Conservation (phyloP, 2,113 vertebrate species). For the Rhipidura dahli region DNA sequence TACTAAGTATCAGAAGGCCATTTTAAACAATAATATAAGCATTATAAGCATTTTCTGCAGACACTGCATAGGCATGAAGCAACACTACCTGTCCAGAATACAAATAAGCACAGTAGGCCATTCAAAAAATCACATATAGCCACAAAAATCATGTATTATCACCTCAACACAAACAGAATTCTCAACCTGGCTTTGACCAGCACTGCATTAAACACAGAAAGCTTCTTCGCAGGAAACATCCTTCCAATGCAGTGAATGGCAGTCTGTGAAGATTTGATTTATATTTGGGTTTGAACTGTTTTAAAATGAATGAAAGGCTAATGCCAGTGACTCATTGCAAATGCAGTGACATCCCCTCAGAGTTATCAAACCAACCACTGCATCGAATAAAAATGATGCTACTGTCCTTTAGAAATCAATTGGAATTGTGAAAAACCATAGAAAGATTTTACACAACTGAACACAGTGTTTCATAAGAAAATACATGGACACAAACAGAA, state of each 20-base stretch:
- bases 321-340: not conserved
- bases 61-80: not conserved
- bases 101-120: not conserved
- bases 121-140: slow-evolving; percentile 29
- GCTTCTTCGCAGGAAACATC: not conserved
- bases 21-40: slow-evolving; percentile 52
- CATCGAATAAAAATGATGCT: not conserved
- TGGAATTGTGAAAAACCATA: not conserved
- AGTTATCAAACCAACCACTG: not conserved
- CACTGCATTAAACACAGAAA: not conserved
- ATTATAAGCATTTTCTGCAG: slow-evolving; percentile 40
- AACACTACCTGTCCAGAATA: not conserved
- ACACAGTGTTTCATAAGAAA: not conserved
- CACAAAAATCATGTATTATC: not conserved
- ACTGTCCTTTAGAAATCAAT: not conserved
- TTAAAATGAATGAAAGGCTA: slow-evolving; percentile 23
- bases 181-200: not conserved
- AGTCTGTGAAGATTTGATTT: slow-evolving; percentile 1
- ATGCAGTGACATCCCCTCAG: not conserved
- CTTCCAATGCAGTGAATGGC: slow-evolving; percentile 2
- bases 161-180: not conserved
- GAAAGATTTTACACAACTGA: not conserved
- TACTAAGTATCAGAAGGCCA: slow-evolving; percentile 46
- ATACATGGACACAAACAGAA: not conserved
- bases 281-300: slow-evolving; percentile 23